Base-by-base conservation (phyloP, 2,888 invertebrate genomes). In the Nematopogon swammerdamellus region DNA sequence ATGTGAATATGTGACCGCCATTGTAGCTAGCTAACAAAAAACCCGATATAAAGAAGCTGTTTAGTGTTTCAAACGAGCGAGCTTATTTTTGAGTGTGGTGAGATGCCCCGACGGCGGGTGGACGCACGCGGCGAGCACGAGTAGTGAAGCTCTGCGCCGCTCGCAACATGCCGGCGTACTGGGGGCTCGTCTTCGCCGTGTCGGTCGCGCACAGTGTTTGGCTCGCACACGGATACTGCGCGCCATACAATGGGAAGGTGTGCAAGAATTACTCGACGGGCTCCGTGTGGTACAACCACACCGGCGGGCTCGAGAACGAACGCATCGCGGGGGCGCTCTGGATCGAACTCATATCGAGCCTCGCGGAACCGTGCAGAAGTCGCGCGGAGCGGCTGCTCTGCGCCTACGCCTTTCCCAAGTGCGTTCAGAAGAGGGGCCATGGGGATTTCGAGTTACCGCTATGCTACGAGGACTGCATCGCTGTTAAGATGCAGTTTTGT, bases 391-490 rank as follows among this genome's bases (percentile, higher is more conserved):
- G 88, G 82, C 82, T 97, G 65, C 75, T 97, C 16, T 97, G 97
- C 71, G 86, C 91, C 51, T 95, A 92, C 72, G 94, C 95, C 47
- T 97, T 96, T 74, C 96, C 96, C 2, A 87, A 88, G 63, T 95
- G 95, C 63, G 82, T 87, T 53, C 73, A 86, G 59, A 84, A 85
- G 62, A 79, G 81, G 59, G 86, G 87, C 47, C 82, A 83, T 51
- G 86, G 89, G 3, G 81, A 84, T 54, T 65, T 58, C 54, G 86
- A 85, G 48, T 77, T 94, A 52, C 92, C 94, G 3, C 76, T 95
- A 4, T 95, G 95, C 71, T 91, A 92, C 63, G 96, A 97, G 81
- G 95, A 96, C 66, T 97, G 97, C 66, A 85, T 91, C 65, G 96
- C 96, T 49, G 91, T 95, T 19, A 89, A 89, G 65, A 86, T 91